phyloP scores from a whole-genome alignment of 2,113 vertebrate species.

The Strix uralensis region DNA sequence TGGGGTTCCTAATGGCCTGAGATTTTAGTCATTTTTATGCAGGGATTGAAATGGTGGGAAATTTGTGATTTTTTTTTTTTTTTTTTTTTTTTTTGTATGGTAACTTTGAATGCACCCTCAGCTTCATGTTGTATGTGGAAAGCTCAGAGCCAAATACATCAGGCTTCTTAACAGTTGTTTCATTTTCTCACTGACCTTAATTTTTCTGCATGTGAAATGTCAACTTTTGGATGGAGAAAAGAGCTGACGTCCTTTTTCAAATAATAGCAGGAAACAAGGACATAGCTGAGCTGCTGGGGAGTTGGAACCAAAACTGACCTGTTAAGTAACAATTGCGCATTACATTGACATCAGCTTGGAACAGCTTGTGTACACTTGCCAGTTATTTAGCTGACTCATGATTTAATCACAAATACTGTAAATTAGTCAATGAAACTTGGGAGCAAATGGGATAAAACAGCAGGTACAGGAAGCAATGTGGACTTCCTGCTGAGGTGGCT shows the following conservation, averaged over 20 bases:
- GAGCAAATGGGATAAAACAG: background rate
- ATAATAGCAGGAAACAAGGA: conserved; percentile 21
- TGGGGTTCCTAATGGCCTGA: background rate
- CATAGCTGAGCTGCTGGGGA: background rate
- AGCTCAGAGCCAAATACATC: background rate
- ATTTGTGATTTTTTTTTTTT: background rate
- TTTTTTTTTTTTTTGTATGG: background rate
- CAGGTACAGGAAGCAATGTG: background rate
- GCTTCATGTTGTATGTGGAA: background rate
- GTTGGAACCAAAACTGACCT: background rate
- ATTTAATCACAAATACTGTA: background rate
- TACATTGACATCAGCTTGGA: background rate
- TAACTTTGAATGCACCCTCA: background rate
- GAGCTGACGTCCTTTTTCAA: background rate
- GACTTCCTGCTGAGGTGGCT: background rate
- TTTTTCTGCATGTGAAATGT: background rate
- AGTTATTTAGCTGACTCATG: background rate
- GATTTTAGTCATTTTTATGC: background rate
- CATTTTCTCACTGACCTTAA: background rate
- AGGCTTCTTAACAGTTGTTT: background rate
- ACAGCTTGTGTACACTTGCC: background rate
- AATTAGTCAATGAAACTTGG: background rate
- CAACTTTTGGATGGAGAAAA: background rate
- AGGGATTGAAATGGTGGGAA: background rate
- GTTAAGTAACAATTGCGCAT: background rate